A percentile compares a stretch with the other conserved stretches of the same genome.
Conservation (phyloP, 2,797 vertebrate genomes). For the Rhabdophis nuchalis region DNA sequence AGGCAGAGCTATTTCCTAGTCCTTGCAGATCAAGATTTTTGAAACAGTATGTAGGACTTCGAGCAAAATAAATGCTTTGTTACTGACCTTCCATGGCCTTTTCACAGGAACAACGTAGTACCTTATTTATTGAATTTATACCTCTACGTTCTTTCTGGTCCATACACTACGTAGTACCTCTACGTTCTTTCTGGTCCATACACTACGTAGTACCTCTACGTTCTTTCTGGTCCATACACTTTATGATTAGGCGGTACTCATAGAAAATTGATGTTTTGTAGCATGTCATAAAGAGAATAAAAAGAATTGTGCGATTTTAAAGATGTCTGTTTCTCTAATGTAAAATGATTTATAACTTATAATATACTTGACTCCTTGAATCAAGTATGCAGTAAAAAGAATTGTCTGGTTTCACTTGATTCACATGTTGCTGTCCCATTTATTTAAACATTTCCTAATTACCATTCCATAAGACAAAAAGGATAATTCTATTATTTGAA, state of each 20-base stretch:
- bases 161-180: no score
- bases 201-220: no score
- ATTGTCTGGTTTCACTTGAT: neutral
- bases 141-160: no score
- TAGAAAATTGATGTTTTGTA: neutral
- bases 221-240: neutral
- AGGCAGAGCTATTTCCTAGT: neutral
- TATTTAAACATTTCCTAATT: neutral
- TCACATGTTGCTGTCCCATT: neutral
- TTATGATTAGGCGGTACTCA: neutral
- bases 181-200: no score
- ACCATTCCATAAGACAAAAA: neutral
- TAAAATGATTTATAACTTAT: neutral
- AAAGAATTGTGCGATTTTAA: neutral
- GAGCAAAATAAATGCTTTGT: neutral
- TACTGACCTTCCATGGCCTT: neutral
- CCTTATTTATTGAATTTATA: no score
- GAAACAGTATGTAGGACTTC: neutral
- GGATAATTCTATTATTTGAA: neutral
- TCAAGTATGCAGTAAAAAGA: neutral
- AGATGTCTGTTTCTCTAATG: neutral
- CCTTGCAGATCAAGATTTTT: neutral
- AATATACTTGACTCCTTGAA: neutral
- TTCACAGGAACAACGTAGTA: neutral
- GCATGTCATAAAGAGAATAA: neutral